Percentiles rank a stretch among this genome's conserved stretches.
These are phyloP conservation scores for Saxicola maurus DNA, from an alignment of 2,797 vertebrate genomes.

Conservation along the genomic window DNA sequence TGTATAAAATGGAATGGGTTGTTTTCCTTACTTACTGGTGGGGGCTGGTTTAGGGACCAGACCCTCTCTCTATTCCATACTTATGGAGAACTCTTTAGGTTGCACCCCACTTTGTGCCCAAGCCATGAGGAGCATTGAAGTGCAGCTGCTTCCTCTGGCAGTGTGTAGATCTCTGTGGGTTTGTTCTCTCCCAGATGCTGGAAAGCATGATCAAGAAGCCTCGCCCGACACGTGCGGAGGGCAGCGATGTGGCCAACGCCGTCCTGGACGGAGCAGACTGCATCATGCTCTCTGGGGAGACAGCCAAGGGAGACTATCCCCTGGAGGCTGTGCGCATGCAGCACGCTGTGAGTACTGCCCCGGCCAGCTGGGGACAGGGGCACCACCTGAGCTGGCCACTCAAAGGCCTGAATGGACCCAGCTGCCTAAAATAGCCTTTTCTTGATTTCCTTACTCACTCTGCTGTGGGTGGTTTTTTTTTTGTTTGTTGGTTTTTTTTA, in stretches of 20 bases:
- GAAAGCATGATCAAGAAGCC: conserved; percentile 99
- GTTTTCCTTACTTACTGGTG: rapidly evolving
- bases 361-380: not conserved
- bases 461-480: not conserved
- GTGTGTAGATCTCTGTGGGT: not conserved
- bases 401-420: rapidly evolving
- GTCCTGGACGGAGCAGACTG: conserved; percentile 81
- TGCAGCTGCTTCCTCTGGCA: not conserved
- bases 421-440: rapidly evolving
- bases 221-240: conserved; percentile 91
- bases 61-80: not conserved
- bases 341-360: conserved; percentile 83
- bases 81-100: rapidly evolving
- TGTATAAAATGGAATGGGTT: not conserved
- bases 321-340: conserved; percentile 96
- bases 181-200: conserved; percentile 82
- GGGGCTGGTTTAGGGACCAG: not conserved
- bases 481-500: not conserved
- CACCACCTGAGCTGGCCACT: not conserved
- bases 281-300: conserved; percentile 97
- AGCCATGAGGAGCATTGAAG: rapidly evolving
- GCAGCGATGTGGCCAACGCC: conserved; percentile 83
- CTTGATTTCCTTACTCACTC: rapidly evolving
- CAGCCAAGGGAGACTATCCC: conserved; percentile 95
- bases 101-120: too few relatives aligned